Percentiles rank a stretch among this genome's conserved stretches.
These are phyloP conservation scores for Vulpes ferrilata DNA, from an alignment of 2,113 vertebrate genomes.

Conservation along the genomic window DNA sequence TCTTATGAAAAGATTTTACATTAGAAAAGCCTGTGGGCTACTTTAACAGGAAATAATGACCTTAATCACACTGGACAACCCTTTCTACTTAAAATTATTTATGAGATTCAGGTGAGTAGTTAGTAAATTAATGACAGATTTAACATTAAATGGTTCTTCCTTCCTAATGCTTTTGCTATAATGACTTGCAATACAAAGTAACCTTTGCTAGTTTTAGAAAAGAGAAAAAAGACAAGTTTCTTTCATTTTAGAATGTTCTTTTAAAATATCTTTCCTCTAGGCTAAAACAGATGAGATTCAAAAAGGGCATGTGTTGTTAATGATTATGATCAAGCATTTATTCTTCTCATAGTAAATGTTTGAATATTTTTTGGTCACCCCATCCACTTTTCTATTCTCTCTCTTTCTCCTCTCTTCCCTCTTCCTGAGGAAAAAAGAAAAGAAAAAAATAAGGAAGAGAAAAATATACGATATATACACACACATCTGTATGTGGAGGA, in stretches of 20 bases:
- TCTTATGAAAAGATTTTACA: constrained; percentile 19
- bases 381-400: background rate
- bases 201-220: background rate
- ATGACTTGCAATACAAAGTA: background rate
- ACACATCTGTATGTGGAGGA: background rate
- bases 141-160: constrained; percentile 38
- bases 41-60: constrained; percentile 36
- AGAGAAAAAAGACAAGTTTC: background rate
- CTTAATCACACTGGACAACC: constrained; percentile 58
- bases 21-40: background rate
- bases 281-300: constrained; percentile 10
- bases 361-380: background rate
- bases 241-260: constrained; percentile 5
- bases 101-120: constrained; percentile 50
- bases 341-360: background rate
- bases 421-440: constrained; percentile 44
- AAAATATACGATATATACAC: background rate
- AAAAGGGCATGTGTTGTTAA: background rate
- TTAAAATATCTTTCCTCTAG: background rate
- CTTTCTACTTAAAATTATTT: constrained; percentile 60
- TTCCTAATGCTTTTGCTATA: background rate
- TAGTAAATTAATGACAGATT: constrained; percentile 48
- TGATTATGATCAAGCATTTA: background rate
- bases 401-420: background rate
- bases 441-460: background rate